A percentile compares a stretch with the other conserved stretches of the same genome.
These are phyloP conservation scores for Physocephala rufipes DNA, from an alignment of 2,888 invertebrate genomes.

Conservation along the genomic window DNA sequence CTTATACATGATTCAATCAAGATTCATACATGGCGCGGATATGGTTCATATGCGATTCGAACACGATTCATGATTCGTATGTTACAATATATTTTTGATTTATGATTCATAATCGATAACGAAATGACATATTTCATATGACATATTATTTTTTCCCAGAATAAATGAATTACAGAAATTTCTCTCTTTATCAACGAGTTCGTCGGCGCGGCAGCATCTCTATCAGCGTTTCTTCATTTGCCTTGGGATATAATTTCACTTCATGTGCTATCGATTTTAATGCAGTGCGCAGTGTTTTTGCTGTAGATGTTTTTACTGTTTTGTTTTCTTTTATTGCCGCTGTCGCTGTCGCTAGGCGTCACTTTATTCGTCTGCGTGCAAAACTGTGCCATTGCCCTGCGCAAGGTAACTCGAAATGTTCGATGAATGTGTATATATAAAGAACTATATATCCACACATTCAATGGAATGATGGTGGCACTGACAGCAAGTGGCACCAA, in stretches of 20 bases:
- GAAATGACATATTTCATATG: no score
- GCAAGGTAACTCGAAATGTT: conserved; percentile 57
- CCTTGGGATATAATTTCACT: background rate
- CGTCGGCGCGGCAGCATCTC: conserved; percentile 10
- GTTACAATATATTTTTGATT: no score
- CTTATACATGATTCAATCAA: no score
- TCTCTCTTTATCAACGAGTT: background rate
- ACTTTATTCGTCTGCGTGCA: conserved; percentile 31
- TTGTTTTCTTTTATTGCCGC: background rate
- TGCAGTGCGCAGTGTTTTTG: background rate
- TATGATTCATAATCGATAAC: no score
- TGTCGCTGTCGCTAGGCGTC: conserved; percentile 29
- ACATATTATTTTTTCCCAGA: no score
- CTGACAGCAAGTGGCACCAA: background rate
- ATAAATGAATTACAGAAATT: background rate
- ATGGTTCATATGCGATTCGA: no score
- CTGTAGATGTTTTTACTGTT: background rate
- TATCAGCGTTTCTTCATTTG: conserved; percentile 11
- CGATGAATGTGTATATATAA: conserved; percentile 27
- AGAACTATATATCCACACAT: background rate
- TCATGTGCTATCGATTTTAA: conserved; percentile 10
- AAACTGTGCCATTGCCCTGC: conserved; percentile 64
- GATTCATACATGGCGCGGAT: no score
- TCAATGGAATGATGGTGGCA: background rate
- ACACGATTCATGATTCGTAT: no score